Evolutionary conservation across 2,888 invertebrate species (phyloP).

Genomic region (Ornithoptera alexandrae): DNA sequence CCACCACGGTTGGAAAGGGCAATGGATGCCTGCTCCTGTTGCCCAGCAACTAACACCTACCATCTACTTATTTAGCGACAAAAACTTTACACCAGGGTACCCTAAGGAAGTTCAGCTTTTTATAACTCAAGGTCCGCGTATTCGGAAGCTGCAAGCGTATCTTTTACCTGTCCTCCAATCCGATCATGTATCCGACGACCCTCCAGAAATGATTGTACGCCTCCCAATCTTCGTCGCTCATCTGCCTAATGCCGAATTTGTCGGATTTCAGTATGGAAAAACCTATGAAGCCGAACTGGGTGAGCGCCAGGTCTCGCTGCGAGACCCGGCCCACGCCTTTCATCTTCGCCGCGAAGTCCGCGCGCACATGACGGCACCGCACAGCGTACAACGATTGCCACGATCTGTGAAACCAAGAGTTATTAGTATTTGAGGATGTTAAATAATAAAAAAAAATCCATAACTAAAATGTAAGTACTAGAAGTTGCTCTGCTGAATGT

Average conservation of each 20-base stretch:
- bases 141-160: too few relatives aligned
- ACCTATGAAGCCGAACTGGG: constrained; percentile 91
- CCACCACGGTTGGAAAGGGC: too few relatives aligned
- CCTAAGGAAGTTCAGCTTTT: too few relatives aligned
- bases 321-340: constrained; percentile 77
- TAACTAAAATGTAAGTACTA: too few relatives aligned
- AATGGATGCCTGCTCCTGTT: too few relatives aligned
- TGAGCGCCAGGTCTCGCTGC: constrained; percentile 88
- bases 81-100: too few relatives aligned
- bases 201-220: constrained; percentile 89
- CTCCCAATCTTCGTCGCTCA: constrained; percentile 80
- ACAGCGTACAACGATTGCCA: constrained; percentile 83
- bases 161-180: constrained; percentile 84
- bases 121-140: too few relatives aligned
- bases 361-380: constrained; percentile 80
- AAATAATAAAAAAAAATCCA: too few relatives aligned
- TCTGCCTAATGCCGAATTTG: constrained; percentile 80
- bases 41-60: too few relatives aligned
- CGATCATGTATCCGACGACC: constrained; percentile 86
- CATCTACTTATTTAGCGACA: too few relatives aligned
- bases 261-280: constrained; percentile 80
- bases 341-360: constrained; percentile 62
- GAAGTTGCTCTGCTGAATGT: too few relatives aligned
- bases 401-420: constrained; percentile 56
- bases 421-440: background rate